A percentile compares a stretch with the other conserved stretches of the same genome.
Conservation (phyloP, 2,888 invertebrate species). For the Pheosia tremula region DNA sequence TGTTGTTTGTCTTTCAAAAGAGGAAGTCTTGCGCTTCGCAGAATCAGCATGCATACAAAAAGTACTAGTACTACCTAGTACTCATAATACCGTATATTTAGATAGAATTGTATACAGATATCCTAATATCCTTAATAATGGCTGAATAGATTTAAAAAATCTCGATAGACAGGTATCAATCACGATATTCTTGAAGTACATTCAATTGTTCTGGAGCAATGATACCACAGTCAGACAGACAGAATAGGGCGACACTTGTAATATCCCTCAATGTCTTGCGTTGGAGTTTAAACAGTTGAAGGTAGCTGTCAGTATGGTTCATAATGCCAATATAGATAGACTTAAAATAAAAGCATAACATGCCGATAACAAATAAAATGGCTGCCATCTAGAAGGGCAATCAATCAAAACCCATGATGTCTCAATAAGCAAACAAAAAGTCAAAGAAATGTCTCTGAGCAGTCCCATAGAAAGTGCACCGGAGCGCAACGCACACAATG, state of each 20-base stretch:
- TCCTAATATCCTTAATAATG: not conserved
- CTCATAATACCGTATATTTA: not conserved
- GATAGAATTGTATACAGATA: not conserved
- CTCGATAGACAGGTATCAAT: too few species aligned
- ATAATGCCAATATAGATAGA: not conserved
- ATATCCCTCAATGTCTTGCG: not conserved
- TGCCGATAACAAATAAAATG: not conserved
- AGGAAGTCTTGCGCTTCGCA: conserved; percentile 2
- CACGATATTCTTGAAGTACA: too few species aligned
- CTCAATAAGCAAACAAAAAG: conserved; percentile 61
- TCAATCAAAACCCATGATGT: conserved; percentile 37
- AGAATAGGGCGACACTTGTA: not conserved
- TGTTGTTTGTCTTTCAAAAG: not conserved
- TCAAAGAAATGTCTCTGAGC: conserved; percentile 45
- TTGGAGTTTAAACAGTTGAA: not conserved
- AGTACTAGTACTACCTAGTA: not conserved
- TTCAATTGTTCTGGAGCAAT: too few species aligned
- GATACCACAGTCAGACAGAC: too few species aligned
- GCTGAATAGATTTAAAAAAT: not conserved
- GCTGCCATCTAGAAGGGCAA: conserved; percentile 16
- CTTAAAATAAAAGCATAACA: not conserved
- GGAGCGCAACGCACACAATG: conserved; percentile 61
- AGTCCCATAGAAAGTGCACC: conserved; percentile 53
- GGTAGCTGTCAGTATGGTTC: not conserved
- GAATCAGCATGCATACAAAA: not conserved